Base-by-base conservation (phyloP, 1,140 invertebrate species). In the Tetramorium alpestre region DNA sequence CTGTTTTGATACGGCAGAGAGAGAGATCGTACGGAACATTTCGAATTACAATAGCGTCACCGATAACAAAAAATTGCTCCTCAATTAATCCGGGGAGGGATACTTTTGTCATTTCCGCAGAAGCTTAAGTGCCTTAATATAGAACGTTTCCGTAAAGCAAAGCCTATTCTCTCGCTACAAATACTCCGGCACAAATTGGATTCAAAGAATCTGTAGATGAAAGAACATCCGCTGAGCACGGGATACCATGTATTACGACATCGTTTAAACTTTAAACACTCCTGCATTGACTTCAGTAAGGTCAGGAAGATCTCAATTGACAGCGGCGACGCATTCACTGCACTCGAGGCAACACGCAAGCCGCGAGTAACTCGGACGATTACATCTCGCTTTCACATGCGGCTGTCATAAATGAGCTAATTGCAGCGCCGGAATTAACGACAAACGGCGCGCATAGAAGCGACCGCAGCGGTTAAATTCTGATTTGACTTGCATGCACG, bases 231-330 rank as follows among this genome's bases (percentile, higher is more conserved):
- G 67, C 41, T 18, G 18, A 11, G n/a, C 11, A n/a, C 49, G 13
- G 44, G 18, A 51, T 44, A 51, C 44, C 41, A 7, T 77, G 16
- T 72, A 47, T 84, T 84, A 62, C 28, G 41, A 8, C 54, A 84
- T 62, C 80, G 13, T 84, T 84, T 75, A 75, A 60, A 75, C 69
- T 49, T 60, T 49, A 64, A 84, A 60, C 54, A 81, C 22, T 51
- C 76, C 22, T 75, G 69, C 80, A 75, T 84, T 60, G 80, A 60
- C 69, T 84, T 75, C 25, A 75, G 54, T 62, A 75, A 84, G 80
- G 49, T 84, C 69, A 84, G 80, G 80, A 84, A 84, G 80, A 84
- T 75, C 54, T 28, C 80, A 84, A 84, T 84, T 84, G 69, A n/a
- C 80, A 73, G 54, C 62, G 80, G 60, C 56, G 80, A 73, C 54